Evolutionary conservation across 2,113 vertebrate genomes (phyloP).

Genomic region (Platysternon megacephalum): DNA sequence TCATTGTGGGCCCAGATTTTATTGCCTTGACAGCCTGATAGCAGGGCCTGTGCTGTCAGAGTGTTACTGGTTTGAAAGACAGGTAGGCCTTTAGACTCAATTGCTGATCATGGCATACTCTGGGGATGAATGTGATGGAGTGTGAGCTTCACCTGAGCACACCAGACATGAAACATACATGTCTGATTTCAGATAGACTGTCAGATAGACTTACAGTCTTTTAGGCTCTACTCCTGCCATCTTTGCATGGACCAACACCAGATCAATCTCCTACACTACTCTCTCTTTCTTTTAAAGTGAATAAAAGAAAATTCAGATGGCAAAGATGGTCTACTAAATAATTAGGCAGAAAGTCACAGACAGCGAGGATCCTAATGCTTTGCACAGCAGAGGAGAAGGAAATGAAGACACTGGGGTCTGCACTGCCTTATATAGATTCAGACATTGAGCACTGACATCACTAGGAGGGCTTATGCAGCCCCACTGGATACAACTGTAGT

Average conservation of each 20-base stretch:
- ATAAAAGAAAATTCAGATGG: background rate
- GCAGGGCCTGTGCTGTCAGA: too few species aligned
- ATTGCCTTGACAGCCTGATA: too few species aligned
- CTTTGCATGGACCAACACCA: background rate
- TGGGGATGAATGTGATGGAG: background rate
- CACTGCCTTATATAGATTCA: accelerated
- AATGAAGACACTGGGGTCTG: background rate
- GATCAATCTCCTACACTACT: background rate
- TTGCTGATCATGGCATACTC: background rate
- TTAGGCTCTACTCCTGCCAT: background rate
- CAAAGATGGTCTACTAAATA: background rate
- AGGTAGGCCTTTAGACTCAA: background rate
- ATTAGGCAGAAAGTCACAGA: background rate
- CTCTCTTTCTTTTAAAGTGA: background rate
- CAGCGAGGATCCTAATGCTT: background rate
- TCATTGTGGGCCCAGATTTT: too few species aligned
- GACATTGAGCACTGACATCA: background rate
- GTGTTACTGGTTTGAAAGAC: too few species aligned
- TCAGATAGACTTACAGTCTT: background rate
- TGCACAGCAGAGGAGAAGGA: background rate
- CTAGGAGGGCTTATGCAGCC: background rate
- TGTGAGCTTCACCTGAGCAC: background rate
- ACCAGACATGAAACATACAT: background rate
- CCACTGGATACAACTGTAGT: background rate
- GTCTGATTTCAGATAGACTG: background rate